Base-by-base conservation (phyloP, 1,140 invertebrate genomes). In the Panagrolaimus sp. region DNA sequence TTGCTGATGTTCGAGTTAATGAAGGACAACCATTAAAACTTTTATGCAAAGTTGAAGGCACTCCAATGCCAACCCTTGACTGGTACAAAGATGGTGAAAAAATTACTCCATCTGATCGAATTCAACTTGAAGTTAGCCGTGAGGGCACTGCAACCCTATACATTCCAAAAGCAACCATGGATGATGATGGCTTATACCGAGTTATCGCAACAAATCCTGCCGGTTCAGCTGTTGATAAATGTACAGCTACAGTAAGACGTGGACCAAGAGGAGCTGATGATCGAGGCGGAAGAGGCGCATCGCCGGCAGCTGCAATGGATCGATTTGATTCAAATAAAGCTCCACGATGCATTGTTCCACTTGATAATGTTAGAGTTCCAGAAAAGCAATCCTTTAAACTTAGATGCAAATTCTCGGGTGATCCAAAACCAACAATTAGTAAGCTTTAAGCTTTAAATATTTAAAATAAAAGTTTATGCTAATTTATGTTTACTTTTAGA, bases 321-420 rank as follows among this genome's bases (percentile, higher is more conserved):
- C 15, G 52, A 1, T 80, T 72, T 58, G 82, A 82, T 45, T 63
- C 79, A 9, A 74, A 67, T 66, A 83, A 81, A 63, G 80, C 80
- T 43, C 80, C 80, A 24, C 72, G 74, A 43, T 65, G 83, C 24
- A 5, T 83, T n/a, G 69, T 78, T 43, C 80, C 80, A 26, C 64
- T 82, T 63, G 73, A 82, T 44, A 83, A 78, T 62, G 71, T 82
- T 10, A 73, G 71, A 55, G 75, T 81, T 15, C 73, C 73, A 1
- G 90, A 94, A 84, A 89, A 89, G 45, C 90, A 93, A 76, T 88
- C 86, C 46, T 88, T 93, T 28, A 89, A 88, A 46, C 89, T 96
- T 76, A 88, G 88, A 62, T 89, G 94, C 21, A 89, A 92, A 76
- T 89, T 94, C 0, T 89, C 90, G 75, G 91, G 91, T 1, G 89